phyloP scores from a whole-genome alignment of 2,797 vertebrate genomes.

The Miichthys miiuy region DNA sequence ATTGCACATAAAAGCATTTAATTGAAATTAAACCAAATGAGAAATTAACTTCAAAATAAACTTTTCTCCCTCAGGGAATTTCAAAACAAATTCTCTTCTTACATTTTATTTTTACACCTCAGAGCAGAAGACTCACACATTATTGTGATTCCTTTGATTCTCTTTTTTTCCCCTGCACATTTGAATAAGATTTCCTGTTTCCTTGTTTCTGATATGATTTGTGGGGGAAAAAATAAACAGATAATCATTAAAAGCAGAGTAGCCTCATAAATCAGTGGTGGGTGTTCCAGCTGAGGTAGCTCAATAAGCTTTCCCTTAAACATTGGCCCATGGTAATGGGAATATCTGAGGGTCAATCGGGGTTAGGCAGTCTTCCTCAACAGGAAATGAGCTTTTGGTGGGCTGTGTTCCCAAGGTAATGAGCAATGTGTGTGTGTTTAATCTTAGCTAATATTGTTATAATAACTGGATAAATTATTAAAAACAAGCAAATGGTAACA shows the following conservation, averaged over 20 bases:
- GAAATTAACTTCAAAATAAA: constrained; percentile 59
- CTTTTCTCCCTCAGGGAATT: constrained; percentile 34
- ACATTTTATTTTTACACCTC: constrained; percentile 48
- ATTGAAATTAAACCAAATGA: constrained; percentile 60
- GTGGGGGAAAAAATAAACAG: constrained; percentile 72
- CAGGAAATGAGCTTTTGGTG: constrained; percentile 91
- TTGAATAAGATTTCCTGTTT: constrained; percentile 72
- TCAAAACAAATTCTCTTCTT: constrained; percentile 44
- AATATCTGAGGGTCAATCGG: constrained; percentile 88
- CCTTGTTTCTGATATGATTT: constrained; percentile 79
- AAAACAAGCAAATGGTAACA: constrained; percentile 88
- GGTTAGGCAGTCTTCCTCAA: constrained; percentile 86
- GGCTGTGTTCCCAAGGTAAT: constrained; percentile 90
- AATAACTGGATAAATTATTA: constrained; percentile 91
- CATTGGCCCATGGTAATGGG: constrained; percentile 87
- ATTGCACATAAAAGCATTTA: constrained; percentile 36
- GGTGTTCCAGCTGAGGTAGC: constrained; percentile 83
- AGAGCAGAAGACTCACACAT: constrained; percentile 36
- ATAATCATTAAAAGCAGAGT: constrained; percentile 82
- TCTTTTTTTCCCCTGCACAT: constrained; percentile 59
- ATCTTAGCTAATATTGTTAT: constrained; percentile 91
- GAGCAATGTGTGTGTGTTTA: constrained; percentile 87
- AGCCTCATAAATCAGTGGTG: constrained; percentile 81
- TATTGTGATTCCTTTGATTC: constrained; percentile 54
- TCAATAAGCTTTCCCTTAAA: constrained; percentile 86